Percentiles rank a stretch among this genome's conserved stretches.
Evolutionary conservation across 1,140 invertebrate species (phyloP).

Genomic region (Aphis gossypii): DNA sequence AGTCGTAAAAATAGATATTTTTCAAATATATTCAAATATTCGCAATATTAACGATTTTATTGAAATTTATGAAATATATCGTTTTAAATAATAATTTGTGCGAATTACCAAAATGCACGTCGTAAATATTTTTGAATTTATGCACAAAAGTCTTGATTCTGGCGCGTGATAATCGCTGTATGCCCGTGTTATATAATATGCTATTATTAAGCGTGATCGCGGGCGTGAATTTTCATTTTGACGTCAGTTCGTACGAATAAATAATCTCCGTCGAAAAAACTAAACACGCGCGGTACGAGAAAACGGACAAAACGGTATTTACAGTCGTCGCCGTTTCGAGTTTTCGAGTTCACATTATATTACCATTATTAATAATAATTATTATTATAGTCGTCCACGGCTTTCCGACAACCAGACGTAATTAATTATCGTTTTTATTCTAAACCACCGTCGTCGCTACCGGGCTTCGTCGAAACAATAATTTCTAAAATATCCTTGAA

Average conservation of each 20-base stretch:
- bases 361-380: not conserved
- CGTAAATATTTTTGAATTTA: too few species aligned
- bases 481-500: not conserved
- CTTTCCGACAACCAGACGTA: constrained; percentile 2
- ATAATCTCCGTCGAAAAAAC: not conserved
- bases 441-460: not conserved
- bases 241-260: not conserved
- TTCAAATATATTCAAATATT: too few species aligned
- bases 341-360: not conserved
- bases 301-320: constrained; percentile 10
- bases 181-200: too few species aligned
- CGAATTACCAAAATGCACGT: too few species aligned
- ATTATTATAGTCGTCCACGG: not conserved
- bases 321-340: not conserved
- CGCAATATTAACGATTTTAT: too few species aligned
- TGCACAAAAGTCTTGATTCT: too few species aligned
- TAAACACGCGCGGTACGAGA: not conserved
- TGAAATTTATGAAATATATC: too few species aligned
- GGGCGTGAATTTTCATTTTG: not conserved
- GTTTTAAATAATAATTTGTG: too few species aligned
- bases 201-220: not conserved
- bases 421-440: constrained; percentile 10
- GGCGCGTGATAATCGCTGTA: too few species aligned
- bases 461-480: not conserved
- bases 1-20: too few species aligned